These are phyloP conservation scores for Gymnoscopelus microlampas DNA, from an alignment of 2,797 vertebrate genomes.

Conservation along the genomic window DNA sequence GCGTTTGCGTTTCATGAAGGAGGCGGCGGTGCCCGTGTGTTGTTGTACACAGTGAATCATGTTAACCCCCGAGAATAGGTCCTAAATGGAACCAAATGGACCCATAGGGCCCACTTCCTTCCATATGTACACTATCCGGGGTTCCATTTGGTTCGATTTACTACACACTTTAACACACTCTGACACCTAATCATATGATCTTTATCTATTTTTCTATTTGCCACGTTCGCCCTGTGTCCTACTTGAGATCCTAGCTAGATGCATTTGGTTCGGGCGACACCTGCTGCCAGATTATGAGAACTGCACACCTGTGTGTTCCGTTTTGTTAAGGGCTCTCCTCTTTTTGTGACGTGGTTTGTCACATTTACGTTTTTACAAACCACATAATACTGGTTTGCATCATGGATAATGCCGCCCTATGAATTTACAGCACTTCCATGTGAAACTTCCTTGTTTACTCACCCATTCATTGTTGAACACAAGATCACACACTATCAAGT, in stretches of 20 bases:
- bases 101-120: neutral
- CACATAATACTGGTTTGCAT: too few species aligned
- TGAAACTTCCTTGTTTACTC: neutral
- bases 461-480: neutral
- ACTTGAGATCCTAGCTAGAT: slow-evolving; percentile 8
- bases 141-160: neutral
- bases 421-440: too few species aligned
- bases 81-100: neutral
- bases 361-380: too few species aligned
- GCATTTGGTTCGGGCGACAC: slow-evolving; percentile 54
- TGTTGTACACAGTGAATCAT: neutral
- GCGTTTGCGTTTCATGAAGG: neutral
- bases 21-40: too few species aligned
- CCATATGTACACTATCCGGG: too few species aligned
- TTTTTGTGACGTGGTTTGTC: too few species aligned
- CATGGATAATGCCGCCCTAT: neutral
- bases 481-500: neutral
- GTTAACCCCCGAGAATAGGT: neutral
- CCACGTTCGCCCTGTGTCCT: slow-evolving; percentile 69
- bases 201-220: slow-evolving; percentile 61
- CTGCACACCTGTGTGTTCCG: neutral
- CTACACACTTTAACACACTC: neutral
- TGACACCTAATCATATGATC: slow-evolving; percentile 49
- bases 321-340: too few species aligned
- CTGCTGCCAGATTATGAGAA: slow-evolving; percentile 55